These are phyloP conservation scores for Uropetala carovei DNA, from an alignment of 2,888 invertebrate genomes.

Conservation along the genomic window DNA sequence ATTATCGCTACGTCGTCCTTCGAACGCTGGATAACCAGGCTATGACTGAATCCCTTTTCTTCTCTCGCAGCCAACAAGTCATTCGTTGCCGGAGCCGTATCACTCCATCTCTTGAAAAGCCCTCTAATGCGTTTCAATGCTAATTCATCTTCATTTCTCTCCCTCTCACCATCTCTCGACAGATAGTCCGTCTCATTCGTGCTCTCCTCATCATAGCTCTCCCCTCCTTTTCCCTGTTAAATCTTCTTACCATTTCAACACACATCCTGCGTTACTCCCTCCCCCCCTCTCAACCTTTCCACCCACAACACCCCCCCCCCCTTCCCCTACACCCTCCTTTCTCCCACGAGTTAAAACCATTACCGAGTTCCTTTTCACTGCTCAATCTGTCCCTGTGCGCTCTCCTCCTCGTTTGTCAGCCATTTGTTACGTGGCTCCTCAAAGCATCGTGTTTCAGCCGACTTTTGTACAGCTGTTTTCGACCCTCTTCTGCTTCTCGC, in stretches of 20 bases:
- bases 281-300: background rate
- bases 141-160: slow-evolving; percentile 58
- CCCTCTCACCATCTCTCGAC: slow-evolving; percentile 31
- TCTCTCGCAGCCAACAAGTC: background rate
- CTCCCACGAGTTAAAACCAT: slow-evolving; percentile 52
- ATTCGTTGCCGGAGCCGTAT: slow-evolving; percentile 21
- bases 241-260: slow-evolving; percentile 24
- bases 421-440: slow-evolving; percentile 54
- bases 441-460: slow-evolving; percentile 49
- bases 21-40: background rate
- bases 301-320: background rate
- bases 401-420: slow-evolving; percentile 51
- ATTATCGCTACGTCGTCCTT: background rate
- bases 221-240: slow-evolving; percentile 23
- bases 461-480: slow-evolving; percentile 53
- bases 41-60: background rate
- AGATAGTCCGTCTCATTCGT: background rate
- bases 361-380: slow-evolving; percentile 55
- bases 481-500: slow-evolving; percentile 31
- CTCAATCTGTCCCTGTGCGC: slow-evolving; percentile 40
- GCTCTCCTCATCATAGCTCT: background rate
- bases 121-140: slow-evolving; percentile 37
- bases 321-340: background rate
- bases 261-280: background rate
- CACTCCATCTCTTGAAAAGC: slow-evolving; percentile 40